Evolutionary conservation across 1,140 invertebrate species (phyloP).

Genomic region (Zaprionus lachaisei): DNA sequence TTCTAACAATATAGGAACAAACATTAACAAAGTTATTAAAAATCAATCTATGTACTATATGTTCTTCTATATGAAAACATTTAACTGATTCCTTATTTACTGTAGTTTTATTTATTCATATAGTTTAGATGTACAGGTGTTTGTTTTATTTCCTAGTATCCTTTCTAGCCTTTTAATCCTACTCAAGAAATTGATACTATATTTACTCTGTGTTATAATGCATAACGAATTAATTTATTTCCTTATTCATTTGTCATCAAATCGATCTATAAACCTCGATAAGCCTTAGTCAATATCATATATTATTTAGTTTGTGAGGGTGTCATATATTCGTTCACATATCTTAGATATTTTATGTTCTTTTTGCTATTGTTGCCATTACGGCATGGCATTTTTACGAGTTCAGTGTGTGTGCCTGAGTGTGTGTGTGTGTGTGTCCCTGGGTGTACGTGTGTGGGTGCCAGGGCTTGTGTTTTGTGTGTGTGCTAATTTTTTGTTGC

Average conservation of each 20-base stretch:
- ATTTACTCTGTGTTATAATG: too few relatives aligned
- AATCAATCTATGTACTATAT: too few relatives aligned
- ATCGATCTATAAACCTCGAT: not conserved
- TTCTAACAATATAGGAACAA: too few relatives aligned
- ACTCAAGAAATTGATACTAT: too few relatives aligned
- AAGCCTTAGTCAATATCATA: not conserved
- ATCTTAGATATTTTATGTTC: not conserved
- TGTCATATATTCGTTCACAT: conserved; percentile 8
- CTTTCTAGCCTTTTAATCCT: too few relatives aligned
- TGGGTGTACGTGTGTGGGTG: conserved; percentile 10
- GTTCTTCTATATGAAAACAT: too few relatives aligned
- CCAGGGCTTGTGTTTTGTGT: conserved; percentile 19
- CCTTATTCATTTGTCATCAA: not conserved
- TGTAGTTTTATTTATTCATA: too few relatives aligned
- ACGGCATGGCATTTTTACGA: conserved; percentile 45
- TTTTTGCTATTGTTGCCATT: conserved; percentile 42
- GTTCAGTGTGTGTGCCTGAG: not conserved
- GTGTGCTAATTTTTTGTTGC: conserved; percentile 43
- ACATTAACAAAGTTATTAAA: too few relatives aligned
- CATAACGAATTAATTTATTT: too few relatives aligned
- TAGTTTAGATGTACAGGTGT: too few relatives aligned
- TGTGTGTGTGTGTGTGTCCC: not conserved
- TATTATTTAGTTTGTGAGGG: conserved; percentile 2
- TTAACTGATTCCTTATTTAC: too few relatives aligned
- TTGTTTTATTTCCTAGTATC: too few relatives aligned